Conservation (phyloP, 2,888 invertebrate species). For the Atherix ibis region DNA sequence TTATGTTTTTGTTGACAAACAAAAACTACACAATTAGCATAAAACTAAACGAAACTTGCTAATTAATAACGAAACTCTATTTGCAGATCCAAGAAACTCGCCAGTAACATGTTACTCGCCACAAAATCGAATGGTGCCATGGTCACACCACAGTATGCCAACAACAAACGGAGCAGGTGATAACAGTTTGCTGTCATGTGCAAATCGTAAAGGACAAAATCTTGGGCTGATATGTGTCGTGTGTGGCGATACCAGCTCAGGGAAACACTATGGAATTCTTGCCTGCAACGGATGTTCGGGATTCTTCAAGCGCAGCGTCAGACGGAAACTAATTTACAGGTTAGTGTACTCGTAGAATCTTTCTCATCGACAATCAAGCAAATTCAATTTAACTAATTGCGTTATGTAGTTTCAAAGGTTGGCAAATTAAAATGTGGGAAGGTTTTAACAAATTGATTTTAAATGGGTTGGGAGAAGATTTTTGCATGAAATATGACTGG, state of each 20-base stretch:
- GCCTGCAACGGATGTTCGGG: constrained; percentile 99
- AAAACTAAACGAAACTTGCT: too few species aligned
- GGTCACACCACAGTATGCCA: constrained; percentile 27
- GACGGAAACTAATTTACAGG: constrained; percentile 95
- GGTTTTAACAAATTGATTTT: too few species aligned
- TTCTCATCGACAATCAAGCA: too few species aligned
- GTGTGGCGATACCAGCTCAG: constrained; percentile 92
- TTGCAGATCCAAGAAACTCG: constrained; percentile 25
- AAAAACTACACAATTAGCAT: too few species aligned
- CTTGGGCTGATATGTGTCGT: constrained; percentile 85
- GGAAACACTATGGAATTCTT: constrained; percentile 94
- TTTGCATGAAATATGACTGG: too few species aligned
- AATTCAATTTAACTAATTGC: constrained; percentile 12
- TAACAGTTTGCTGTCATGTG: constrained; percentile 14
- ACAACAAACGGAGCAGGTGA: constrained; percentile 14
- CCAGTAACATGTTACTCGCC: constrained; percentile 27
- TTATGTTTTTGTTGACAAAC: not conserved
- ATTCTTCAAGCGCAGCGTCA: constrained; percentile 93
- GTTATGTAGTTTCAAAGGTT: constrained; percentile 10
- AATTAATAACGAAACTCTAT: too few species aligned
- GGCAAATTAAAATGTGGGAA: too few species aligned
- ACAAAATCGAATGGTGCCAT: constrained; percentile 24
- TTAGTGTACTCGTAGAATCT: constrained; percentile 29
- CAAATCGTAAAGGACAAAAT: constrained; percentile 37
- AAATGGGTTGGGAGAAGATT: too few species aligned